Evolutionary conservation across 2,113 vertebrate species (phyloP), one percentile per base, ranked within the genome.

Genomic region (Zootoca vivipara): DNA sequence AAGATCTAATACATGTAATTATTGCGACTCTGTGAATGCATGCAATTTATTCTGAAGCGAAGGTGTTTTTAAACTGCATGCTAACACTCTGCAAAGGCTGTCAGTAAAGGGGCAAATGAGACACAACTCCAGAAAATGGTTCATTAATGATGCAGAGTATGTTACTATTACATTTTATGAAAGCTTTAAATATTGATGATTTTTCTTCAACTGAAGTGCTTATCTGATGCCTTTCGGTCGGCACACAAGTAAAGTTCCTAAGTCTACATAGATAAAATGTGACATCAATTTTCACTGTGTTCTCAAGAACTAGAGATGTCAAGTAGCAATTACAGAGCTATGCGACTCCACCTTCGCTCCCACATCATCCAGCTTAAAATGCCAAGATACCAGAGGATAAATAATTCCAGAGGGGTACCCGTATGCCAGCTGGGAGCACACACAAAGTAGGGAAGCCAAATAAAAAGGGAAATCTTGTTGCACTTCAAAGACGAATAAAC

Each of bases 161-260:
- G 24, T 86, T 65, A 18, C 35, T 78, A 24, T 67, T 65, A 42
- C 30, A 30, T 15, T 87, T 79, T 80, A 87, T 87, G 67, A 81
- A 73, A 73, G 78, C 18, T 72, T 87, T 87, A 81, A 87, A 87
- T 86, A 78, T 69, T 79, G 85, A 78, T 18, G 16, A 30, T 81
- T 80, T 70, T 30, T 24, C 22, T 81, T 70, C 72, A 28, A 5
- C 69, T 70, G 20, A 40, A 81, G 46, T 35, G 9, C 72, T 46
- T 52, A 56, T 84, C 18, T 20, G 42, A 42, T 52, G 30, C 30
- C n/a, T 84, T 84, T 69, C 69, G 24, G 28, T 16, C 18, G 18
- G 26, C 10, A 58, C 8, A 58, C 26, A 56, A 64, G 69, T 18
- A 69, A 85, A 33, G 35, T 35, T 62, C 52, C 62, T 62, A 20